These are phyloP conservation scores for Macropus fuliginosus DNA, from an alignment of 2,797 vertebrate genomes.

Conservation along the genomic window DNA sequence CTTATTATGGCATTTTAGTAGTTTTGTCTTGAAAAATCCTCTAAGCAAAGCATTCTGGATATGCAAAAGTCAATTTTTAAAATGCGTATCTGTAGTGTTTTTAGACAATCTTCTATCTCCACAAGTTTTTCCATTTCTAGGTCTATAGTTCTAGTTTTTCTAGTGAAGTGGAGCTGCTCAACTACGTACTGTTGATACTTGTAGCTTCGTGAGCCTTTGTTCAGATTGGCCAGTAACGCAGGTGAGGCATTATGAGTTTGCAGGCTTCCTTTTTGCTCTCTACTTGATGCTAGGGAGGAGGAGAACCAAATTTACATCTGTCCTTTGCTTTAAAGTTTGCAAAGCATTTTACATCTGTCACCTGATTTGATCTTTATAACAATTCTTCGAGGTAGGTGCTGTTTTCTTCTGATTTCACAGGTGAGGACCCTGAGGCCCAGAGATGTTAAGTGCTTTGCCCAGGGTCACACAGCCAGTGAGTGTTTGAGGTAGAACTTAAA, in stretches of 20 bases:
- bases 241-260: conserved; percentile 4
- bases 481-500: not conserved
- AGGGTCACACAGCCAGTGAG: not conserved
- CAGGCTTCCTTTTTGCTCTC: not conserved
- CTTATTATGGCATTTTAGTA: not conserved
- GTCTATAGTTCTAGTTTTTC: conserved; percentile 28
- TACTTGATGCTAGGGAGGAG: conserved; percentile 14
- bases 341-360: not conserved
- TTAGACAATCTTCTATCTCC: conserved; percentile 30
- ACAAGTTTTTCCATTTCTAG: conserved; percentile 20
- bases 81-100: not conserved
- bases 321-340: not conserved
- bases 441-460: not conserved
- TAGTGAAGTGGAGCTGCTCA: conserved; percentile 21
- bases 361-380: not conserved
- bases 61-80: not conserved
- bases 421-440: not conserved
- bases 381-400: not conserved
- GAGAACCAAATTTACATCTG: not conserved
- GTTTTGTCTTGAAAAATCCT: not conserved
- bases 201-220: conserved; percentile 10
- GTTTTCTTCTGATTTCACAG: not conserved
- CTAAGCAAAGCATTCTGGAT: not conserved
- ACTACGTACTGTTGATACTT: conserved; percentile 5
- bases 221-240: conserved; percentile 19